Evolutionary conservation across 2,113 vertebrate species (phyloP).

Genomic region (Anoura caudifer): DNA sequence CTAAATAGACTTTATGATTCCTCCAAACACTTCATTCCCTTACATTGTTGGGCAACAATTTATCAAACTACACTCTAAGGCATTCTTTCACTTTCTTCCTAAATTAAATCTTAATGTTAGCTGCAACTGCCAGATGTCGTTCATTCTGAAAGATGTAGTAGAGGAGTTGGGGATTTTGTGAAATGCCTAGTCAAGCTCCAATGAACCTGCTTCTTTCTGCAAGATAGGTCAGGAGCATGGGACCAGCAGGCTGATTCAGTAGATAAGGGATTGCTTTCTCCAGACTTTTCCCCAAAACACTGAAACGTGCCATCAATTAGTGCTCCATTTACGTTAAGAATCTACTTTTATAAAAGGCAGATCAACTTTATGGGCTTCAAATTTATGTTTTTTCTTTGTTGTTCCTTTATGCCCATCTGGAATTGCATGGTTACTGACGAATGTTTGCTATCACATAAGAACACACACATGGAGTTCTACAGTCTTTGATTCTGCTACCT

Average conservation of each 20-base stretch:
- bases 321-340: background rate
- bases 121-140: background rate
- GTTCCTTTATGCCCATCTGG: background rate
- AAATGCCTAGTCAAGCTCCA: background rate
- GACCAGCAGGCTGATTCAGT: background rate
- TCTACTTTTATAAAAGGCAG: background rate
- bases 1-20: constrained; percentile 7
- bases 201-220: background rate
- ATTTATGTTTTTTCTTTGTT: background rate
- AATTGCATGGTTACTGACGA: background rate
- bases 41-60: background rate
- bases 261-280: background rate
- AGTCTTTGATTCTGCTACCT: background rate
- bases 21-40: background rate
- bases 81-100: background rate
- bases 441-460: background rate
- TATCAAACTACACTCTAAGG: background rate
- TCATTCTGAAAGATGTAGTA: constrained; percentile 8
- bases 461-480: background rate
- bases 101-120: constrained; percentile 22
- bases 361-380: background rate
- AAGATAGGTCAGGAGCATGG: background rate
- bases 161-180: background rate
- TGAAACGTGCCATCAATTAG: background rate
- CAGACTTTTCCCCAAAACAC: background rate